These are phyloP conservation scores for Noturus placidus DNA, from an alignment of 2,113 vertebrate genomes.

Conservation along the genomic window DNA sequence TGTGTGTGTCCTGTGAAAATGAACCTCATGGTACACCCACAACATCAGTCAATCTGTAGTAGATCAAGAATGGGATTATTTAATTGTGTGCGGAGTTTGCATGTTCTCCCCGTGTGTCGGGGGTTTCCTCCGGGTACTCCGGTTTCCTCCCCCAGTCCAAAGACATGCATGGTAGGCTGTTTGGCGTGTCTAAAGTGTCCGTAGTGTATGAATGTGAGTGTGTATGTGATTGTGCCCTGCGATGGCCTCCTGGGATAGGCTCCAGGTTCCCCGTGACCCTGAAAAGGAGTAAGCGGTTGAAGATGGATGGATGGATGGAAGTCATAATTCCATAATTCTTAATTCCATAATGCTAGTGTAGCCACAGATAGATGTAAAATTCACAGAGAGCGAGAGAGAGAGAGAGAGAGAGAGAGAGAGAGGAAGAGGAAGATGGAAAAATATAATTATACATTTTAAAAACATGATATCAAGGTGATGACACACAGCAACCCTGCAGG, in stretches of 20 bases:
- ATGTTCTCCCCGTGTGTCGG: too few relatives aligned
- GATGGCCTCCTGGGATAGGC: too few relatives aligned
- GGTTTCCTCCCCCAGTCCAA: too few relatives aligned
- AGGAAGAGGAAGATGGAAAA: not conserved
- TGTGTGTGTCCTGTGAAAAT: constrained; percentile 8
- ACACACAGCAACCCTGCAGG: not conserved
- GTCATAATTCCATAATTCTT: not conserved
- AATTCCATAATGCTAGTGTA: not conserved
- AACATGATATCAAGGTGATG: not conserved
- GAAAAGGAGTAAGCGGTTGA: too few relatives aligned
- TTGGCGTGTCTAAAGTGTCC: too few relatives aligned
- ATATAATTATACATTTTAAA: not conserved
- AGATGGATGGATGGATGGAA: too few relatives aligned
- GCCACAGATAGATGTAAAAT: not conserved
- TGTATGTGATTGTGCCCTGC: too few relatives aligned
- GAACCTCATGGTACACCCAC: not conserved
- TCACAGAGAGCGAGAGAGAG: not conserved
- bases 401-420: not conserved
- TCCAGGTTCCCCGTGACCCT: too few relatives aligned
- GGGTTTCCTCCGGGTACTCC: too few relatives aligned
- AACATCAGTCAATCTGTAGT: not conserved
- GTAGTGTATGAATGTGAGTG: too few relatives aligned
- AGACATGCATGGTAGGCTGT: too few relatives aligned
- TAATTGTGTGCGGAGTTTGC: too few relatives aligned
- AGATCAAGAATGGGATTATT: not conserved